These are phyloP conservation scores for Hypocryptadius cinnamomeus DNA, from an alignment of 2,113 vertebrate genomes.

Conservation along the genomic window DNA sequence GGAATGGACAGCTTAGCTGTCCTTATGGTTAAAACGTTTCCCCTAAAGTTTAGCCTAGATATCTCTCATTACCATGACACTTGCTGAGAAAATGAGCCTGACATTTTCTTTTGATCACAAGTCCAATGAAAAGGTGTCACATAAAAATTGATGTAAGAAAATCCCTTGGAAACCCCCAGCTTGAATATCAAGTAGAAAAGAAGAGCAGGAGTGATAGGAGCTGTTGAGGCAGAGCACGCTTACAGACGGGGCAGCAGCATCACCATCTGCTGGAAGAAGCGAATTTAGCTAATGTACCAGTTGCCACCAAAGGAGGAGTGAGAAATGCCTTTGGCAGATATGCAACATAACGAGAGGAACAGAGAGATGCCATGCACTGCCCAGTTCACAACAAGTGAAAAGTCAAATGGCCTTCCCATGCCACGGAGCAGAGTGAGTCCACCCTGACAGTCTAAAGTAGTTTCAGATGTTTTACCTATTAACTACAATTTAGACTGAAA, in stretches of 20 bases:
- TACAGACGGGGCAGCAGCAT: neutral
- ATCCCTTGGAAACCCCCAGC: constrained; percentile 39
- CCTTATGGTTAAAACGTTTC: neutral
- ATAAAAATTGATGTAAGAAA: constrained; percentile 35
- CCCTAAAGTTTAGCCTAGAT: neutral
- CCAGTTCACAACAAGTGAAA: neutral
- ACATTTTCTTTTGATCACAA: constrained; percentile 28
- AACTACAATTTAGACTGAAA: neutral
- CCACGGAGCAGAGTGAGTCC: neutral
- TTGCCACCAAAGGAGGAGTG: constrained; percentile 31
- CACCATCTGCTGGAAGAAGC: constrained; percentile 44
- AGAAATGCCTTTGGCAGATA: constrained; percentile 41
- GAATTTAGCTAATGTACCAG: neutral
- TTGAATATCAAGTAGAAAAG: neutral
- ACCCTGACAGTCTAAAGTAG: neutral
- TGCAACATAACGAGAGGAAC: neutral
- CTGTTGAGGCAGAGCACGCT: neutral
- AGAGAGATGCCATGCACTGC: neutral
- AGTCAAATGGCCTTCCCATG: neutral
- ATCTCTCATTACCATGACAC: neutral
- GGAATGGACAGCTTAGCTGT: neutral
- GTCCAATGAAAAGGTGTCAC: constrained; percentile 1
- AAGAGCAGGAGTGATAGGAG: neutral
- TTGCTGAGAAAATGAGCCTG: constrained; percentile 19
- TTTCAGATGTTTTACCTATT: neutral